These are phyloP conservation scores for Parochlus steinenii DNA, from an alignment of 2,888 invertebrate genomes.

Conservation along the genomic window DNA sequence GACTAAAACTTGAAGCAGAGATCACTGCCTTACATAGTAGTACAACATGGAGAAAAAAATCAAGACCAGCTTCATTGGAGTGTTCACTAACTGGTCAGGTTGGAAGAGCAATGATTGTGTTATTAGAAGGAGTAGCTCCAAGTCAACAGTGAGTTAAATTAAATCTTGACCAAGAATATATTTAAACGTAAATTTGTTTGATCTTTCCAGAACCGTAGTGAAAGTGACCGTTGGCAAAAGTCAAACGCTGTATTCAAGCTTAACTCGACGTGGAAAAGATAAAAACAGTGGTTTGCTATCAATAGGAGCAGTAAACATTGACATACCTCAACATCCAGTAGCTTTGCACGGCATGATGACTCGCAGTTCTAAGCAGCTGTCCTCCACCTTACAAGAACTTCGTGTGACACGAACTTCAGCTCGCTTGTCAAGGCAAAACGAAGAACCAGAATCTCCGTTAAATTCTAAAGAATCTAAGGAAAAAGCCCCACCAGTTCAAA, in stretches of 20 bases:
- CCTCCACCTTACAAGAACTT: conserved; percentile 79
- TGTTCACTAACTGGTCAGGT: conserved; percentile 78
- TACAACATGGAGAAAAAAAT: conserved; percentile 76
- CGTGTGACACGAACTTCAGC: conserved; percentile 67
- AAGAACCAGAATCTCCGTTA: conserved; percentile 36
- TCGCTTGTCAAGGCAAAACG: conserved; percentile 48
- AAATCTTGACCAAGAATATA: conserved; percentile 1
- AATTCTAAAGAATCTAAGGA: conserved; percentile 24
- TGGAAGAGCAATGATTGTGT: conserved; percentile 79
- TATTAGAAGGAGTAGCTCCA: conserved; percentile 79
- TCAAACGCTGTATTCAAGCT: conserved; percentile 79
- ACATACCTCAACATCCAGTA: conserved; percentile 96
- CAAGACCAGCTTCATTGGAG: conserved; percentile 50
- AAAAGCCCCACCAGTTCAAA: conserved; percentile 19
- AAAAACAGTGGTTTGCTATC: conserved; percentile 68
- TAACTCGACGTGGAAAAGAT: conserved; percentile 54
- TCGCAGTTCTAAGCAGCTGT: conserved; percentile 80
- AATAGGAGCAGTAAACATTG: conserved; percentile 79
- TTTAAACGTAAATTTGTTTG: background rate
- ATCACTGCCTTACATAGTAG: conserved; percentile 84
- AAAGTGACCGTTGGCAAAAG: conserved; percentile 85
- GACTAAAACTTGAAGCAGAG: conserved; percentile 86
- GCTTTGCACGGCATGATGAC: conserved; percentile 97
- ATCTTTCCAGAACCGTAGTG: conserved; percentile 60
- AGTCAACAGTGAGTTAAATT: conserved; percentile 57